Percentiles rank a stretch among this genome's conserved stretches.
Evolutionary conservation across 2,797 vertebrate genomes (phyloP).

Genomic region (Gastrophryne carolinensis): DNA sequence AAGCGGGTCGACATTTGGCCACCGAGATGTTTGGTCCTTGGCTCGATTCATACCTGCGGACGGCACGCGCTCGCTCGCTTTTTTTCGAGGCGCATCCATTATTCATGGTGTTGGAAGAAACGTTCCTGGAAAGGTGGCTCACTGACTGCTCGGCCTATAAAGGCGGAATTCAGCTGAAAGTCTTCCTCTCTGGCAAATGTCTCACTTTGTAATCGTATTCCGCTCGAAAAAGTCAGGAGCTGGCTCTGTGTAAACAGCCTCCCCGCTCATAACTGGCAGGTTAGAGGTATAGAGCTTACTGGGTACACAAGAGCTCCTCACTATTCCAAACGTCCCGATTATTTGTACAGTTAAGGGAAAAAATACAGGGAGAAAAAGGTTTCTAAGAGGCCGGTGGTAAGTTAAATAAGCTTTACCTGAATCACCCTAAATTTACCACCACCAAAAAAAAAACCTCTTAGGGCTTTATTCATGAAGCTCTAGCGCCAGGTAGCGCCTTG

Average conservation of each 20-base stretch:
- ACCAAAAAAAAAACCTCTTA: too few species aligned
- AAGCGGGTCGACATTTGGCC: conserved; percentile 10
- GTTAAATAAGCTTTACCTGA: too few species aligned
- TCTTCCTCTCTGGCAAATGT: conserved; percentile 19
- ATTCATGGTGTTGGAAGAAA: conserved; percentile 34
- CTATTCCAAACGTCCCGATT: not conserved
- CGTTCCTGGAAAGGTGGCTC: conserved; percentile 45
- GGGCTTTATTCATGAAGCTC: too few species aligned
- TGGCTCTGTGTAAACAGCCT: conserved; percentile 21
- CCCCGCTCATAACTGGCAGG: conserved; percentile 11
- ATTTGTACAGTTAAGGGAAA: too few species aligned
- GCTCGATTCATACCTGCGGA: conserved; percentile 12
- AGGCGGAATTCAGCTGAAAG: conserved; percentile 52
- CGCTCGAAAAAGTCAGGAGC: conserved; percentile 2
- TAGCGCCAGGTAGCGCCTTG: too few species aligned
- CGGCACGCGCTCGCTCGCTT: conserved; percentile 11
- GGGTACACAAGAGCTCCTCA: not conserved
- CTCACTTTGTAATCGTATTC: conserved; percentile 26
- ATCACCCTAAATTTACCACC: too few species aligned
- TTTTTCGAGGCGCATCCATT: conserved; percentile 45
- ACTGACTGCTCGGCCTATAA: conserved; percentile 62
- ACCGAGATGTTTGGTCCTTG: conserved; percentile 22
- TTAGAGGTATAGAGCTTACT: not conserved
- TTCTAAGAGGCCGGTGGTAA: too few species aligned
- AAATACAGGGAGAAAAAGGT: too few species aligned